Conservation (phyloP, 30 jellyfish, hydroid and myxozoan species). For the Chrysaora quinquecirrha region DNA sequence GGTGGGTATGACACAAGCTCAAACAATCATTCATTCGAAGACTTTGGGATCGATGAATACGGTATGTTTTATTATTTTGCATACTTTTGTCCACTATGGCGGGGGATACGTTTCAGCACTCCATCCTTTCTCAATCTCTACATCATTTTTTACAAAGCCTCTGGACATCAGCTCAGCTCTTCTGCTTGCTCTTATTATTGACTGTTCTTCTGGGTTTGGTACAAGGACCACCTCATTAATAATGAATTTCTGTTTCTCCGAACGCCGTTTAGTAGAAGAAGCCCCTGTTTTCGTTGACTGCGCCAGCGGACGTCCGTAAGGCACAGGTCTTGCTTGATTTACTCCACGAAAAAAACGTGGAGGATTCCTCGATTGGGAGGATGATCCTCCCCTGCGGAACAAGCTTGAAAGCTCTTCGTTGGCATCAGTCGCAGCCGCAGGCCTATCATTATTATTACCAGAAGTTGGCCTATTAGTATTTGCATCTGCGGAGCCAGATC, state of each 20-base stretch:
- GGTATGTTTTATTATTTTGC: no score
- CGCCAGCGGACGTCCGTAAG: not conserved
- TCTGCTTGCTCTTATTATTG: not conserved
- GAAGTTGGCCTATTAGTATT: not conserved
- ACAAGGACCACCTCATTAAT: not conserved
- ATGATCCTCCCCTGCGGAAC: not conserved
- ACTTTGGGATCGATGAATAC: constrained; percentile 13
- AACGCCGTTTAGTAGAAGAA: not conserved
- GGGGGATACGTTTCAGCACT: not conserved
- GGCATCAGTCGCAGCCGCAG: no score
- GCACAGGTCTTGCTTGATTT: not conserved
- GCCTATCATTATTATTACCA: no score
- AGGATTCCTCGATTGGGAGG: not conserved
- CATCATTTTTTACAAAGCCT: not conserved
- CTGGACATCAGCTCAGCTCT: not conserved
- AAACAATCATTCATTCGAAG: no score
- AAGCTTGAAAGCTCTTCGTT: not conserved
- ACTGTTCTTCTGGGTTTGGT: not conserved
- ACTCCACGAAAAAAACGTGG: not conserved
- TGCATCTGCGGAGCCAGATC: no score
- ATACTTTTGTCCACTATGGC: no score
- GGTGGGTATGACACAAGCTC: no score
- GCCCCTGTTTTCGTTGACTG: not conserved
- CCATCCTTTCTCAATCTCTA: not conserved
- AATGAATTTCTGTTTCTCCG: not conserved